Base-by-base conservation (phyloP, 2,888 invertebrate species). In the Theretra japonica region DNA sequence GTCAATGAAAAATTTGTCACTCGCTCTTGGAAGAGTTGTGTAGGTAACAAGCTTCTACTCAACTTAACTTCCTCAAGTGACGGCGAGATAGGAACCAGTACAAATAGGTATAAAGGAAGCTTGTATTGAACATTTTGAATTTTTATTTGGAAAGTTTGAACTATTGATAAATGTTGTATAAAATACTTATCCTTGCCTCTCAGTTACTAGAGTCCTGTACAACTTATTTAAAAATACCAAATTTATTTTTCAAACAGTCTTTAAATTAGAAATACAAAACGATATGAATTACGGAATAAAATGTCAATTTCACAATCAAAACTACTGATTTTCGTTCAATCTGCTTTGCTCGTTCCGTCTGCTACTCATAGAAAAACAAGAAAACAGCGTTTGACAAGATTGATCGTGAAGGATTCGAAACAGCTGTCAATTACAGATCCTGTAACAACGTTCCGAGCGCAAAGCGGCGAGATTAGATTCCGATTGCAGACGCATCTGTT, bases 401-500 rank as follows among this genome's bases (percentile, higher is more conserved):
- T 65, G 23, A 65, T 65, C 65, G 65, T 23, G 41, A 65, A 81
- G 79, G 83, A 84, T 84, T 83, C 77, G 83, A 79, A 88, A 82
- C 83, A 82, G 83, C 81, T 83, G 86, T 86, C 88, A 85, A 88
- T 89, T 87, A 87, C 80, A 80, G 74, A 75, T 75, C 83, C 78
- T 75, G 84, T 79, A 84, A 82, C 88, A 84, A 79, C 79, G 86
- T 85, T 79, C 79, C 76, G 75, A 76, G 81, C 41, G 65, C 75
- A 80, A 82, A 82, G 84, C 84, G 79, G 82, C 81, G 85, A 87
- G 88, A 91, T 91, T 90, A 88, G 88, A 89, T 91, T 92, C 85
- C 86, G 84, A 88, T 88, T 87, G 89, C 86, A 87, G 86, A 84
- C 86, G 86, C 88, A 87, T 87, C 85, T 88, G 88, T 83, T 84